Conservation (phyloP, 2,797 vertebrate genomes). For the Epinephelus malabaricus region DNA sequence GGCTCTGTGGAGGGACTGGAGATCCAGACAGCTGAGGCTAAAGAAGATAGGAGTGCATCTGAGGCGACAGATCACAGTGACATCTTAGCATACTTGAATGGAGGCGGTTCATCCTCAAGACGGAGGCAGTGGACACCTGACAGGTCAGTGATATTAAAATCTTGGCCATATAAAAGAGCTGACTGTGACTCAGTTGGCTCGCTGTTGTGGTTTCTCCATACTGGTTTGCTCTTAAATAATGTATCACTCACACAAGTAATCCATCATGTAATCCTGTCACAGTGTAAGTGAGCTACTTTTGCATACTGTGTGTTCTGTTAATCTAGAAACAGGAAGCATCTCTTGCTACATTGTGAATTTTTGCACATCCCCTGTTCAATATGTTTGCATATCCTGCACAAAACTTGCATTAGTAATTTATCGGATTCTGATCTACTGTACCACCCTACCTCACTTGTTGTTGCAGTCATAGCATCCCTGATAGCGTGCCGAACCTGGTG, state of each 20-base stretch:
- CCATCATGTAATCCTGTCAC: neutral
- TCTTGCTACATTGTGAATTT: too few species aligned
- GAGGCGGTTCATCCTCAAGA: slow-evolving; percentile 21
- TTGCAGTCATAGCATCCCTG: slow-evolving; percentile 28
- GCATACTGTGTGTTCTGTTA: neutral
- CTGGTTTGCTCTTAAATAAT: slow-evolving; percentile 37
- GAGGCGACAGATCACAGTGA: slow-evolving; percentile 48
- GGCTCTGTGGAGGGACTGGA: slow-evolving; percentile 46
- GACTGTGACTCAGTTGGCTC: neutral
- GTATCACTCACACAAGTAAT: slow-evolving; percentile 13
- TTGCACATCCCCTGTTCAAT: too few species aligned
- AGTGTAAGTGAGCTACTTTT: slow-evolving; percentile 18
- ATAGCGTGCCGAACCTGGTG: slow-evolving; percentile 28
- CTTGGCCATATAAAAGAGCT: neutral
- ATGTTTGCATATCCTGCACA: too few species aligned
- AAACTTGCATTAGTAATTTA: too few species aligned
- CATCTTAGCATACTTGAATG: slow-evolving; percentile 51
- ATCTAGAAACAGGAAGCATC: neutral
- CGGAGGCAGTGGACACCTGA: slow-evolving; percentile 37
- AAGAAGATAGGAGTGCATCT: slow-evolving; percentile 55
- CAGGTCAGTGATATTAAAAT: slow-evolving; percentile 70
- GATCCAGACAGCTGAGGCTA: slow-evolving; percentile 36
- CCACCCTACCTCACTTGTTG: slow-evolving; percentile 4
- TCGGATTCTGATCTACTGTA: too few species aligned
- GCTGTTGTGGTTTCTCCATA: slow-evolving; percentile 2